phyloP scores from a whole-genome alignment of 2,113 vertebrate species.

The Cisticola juncidis region DNA sequence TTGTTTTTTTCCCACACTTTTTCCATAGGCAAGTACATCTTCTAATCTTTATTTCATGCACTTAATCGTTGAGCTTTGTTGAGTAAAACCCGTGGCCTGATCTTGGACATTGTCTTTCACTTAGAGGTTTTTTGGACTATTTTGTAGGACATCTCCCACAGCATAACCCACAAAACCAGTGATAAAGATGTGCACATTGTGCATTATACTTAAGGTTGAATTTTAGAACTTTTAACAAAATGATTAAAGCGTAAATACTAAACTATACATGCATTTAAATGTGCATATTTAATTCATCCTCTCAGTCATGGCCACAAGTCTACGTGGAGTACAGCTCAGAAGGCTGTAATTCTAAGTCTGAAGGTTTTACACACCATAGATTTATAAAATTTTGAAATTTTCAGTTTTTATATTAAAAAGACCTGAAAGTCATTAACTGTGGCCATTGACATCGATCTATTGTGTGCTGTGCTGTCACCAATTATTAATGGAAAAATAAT shows the following conservation, averaged over 20 bases:
- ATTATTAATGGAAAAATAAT: not conserved
- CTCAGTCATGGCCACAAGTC: not conserved
- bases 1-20: not conserved
- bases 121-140: rapidly evolving
- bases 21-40: not conserved
- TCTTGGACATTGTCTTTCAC: not conserved
- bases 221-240: not conserved
- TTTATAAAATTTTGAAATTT: not conserved
- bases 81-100: not conserved
- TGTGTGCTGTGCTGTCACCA: not conserved
- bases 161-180: not conserved
- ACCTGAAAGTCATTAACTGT: not conserved
- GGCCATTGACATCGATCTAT: not conserved
- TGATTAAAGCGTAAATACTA: not conserved
- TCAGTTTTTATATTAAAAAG: not conserved
- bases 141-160: not conserved
- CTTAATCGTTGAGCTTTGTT: not conserved
- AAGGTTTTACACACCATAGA: not conserved
- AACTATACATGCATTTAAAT: not conserved
- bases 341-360: not conserved
- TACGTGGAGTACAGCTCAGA: not conserved
- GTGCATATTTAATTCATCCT: not conserved
- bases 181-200: not conserved
- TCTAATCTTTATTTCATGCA: not conserved
- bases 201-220: not conserved